Evolutionary conservation across 2,888 invertebrate species (phyloP).

Genomic region (Sepioteuthis lessoniana): DNA sequence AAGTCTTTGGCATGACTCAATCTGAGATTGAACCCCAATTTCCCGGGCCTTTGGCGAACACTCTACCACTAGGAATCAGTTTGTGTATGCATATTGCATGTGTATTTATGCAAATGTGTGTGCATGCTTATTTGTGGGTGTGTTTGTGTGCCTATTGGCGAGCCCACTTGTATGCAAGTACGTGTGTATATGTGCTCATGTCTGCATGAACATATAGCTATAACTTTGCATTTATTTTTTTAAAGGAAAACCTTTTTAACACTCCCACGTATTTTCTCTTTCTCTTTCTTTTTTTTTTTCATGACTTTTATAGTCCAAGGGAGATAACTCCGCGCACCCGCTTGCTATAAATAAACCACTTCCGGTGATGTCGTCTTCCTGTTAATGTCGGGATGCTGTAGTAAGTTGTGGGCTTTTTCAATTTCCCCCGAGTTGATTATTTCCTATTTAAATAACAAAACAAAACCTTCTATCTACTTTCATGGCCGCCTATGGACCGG

Average conservation of each 20-base stretch:
- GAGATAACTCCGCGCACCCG: not conserved
- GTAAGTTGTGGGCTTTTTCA: not conserved
- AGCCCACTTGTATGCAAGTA: no score
- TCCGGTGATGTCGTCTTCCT: slow-evolving; percentile 44
- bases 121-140: no score
- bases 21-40: no score
- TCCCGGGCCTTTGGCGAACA: no score
- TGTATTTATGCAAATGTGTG: no score
- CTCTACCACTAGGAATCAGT: no score
- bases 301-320: not conserved
- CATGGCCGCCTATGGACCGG: not conserved
- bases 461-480: not conserved
- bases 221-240: not conserved
- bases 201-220: no score
- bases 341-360: not conserved
- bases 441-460: not conserved
- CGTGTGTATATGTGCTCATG: no score
- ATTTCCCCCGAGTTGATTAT: not conserved
- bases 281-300: not conserved
- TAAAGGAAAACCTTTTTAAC: not conserved
- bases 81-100: no score
- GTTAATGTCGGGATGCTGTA: slow-evolving; percentile 21
- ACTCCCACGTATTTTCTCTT: not conserved
- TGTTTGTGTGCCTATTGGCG: no score
- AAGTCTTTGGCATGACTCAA: no score